Base-by-base conservation (phyloP, 2,113 vertebrate genomes). In the Aegotheles bennettii region DNA sequence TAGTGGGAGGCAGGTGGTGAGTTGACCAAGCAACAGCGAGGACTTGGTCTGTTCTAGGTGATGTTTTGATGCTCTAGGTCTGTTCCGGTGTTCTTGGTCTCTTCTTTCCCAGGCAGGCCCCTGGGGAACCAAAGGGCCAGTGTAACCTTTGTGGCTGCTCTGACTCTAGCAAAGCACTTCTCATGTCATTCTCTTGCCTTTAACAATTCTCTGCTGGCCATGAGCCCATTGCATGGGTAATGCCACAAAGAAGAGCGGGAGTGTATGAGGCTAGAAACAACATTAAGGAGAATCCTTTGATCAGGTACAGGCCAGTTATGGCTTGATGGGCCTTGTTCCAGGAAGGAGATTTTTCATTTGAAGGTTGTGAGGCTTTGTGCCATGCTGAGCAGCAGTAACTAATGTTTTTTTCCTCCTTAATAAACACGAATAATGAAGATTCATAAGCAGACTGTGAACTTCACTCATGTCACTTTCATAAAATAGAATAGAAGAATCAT, bases 381-480 rank as follows among this genome's bases (percentile, higher is more conserved):
- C 42, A 50, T 67, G 47, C 74, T 54, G 35, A 90, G 69, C 65
- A 90, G 65, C 82, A 75, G 47, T n/a, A 82, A 67, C 61, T 40
- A 81, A 38, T 67, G 74, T 6, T 19, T 93, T 47, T 84, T 84
- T 63, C 19, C 78, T 87, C n/a, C 43, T 69, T 87, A 82, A 84
- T 70, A 59, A 93, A 43, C 56, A 42, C 36, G 33, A 63, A 54
- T 84, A 87, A 90, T 70, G 56, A 93, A 56, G 65, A 45, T 71
- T 71, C 33, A 15, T 78, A 82, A 90, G 67, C 45, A 91, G 87
- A 89, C 50, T 74, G 67, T 77, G 84, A 65, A 36, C 51, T 84
- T 90, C 73, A 31, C 60, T 90, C 42, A 64, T 71, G 43, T 87
- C 74, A 90, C 84, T 93, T 93, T 65, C 87, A 93, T 91, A 91